Evolutionary conservation across 2,113 vertebrate genomes (phyloP), one percentile per base, ranked within the genome.

Genomic region (Seriola quinqueradiata): DNA sequence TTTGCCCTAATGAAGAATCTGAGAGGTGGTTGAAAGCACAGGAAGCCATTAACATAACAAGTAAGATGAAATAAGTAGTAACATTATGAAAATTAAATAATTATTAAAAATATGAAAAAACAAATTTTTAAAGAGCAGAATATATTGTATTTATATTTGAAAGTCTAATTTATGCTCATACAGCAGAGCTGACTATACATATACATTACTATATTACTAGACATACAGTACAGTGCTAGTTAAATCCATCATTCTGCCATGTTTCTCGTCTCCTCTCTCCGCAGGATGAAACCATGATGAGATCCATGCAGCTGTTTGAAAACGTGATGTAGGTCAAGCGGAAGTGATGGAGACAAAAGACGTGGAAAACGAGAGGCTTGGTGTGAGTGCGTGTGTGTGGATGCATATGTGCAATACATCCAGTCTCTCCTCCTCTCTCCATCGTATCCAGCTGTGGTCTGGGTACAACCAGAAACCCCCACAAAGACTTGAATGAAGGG

Each of bases 251-350:
- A 69, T 55, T 85, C 55, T 59, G 55, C 64, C 10, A 36, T 48
- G 59, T 69, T 4, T 32, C 9, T 40, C 23, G 11, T 84, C 46
- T 54, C 65, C 28, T 84, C 61, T 86, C 59, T 81, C 50, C 21
- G 14, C 75, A 99, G 98, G 98, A 99, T 2, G 97, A 99, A 94
- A 99, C 96, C 81, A 99, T 99, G 96, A 98, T 99, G 97, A 94
- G 95, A 84, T 99, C 98, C 90, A 96, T 99, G 93, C 98, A 99
- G 93, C 96, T 99, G 67, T 99, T 99, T 91, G 97, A 99, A 94
- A 99, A 99, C 0, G 97, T 99, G 76, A 99, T 99, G 94, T 99
- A 97, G 87, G 57, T 48, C 50, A n/a, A 84, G 60, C 44, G n/a
- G 55, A 70, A 73, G 60, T 1, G 48, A 68, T 14, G 64, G 60